Percentiles rank a stretch among this genome's conserved stretches.
Evolutionary conservation across 2,113 vertebrate genomes (phyloP).

Genomic region (Chionis minor): DNA sequence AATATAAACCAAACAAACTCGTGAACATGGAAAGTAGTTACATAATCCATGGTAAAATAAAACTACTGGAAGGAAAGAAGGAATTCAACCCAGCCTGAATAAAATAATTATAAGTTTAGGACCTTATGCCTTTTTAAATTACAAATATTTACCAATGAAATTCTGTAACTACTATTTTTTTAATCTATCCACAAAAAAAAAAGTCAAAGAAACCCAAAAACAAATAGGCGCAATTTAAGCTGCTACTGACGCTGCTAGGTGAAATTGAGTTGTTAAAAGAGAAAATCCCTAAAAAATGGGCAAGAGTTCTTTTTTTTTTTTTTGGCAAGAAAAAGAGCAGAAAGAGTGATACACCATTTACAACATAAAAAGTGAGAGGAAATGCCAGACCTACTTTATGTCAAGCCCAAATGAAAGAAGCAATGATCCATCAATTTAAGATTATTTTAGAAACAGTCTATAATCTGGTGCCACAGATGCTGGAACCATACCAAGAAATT

Average conservation of each 20-base stretch:
- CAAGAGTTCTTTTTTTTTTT: slow-evolving; percentile 37
- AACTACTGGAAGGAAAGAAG: not conserved
- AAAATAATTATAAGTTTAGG: slow-evolving; percentile 44
- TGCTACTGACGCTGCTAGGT: slow-evolving; percentile 5
- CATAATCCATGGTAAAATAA: not conserved
- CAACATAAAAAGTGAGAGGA: slow-evolving; percentile 53
- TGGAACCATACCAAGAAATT: slow-evolving; percentile 45
- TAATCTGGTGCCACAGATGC: slow-evolving; percentile 52
- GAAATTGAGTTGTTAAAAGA: slow-evolving; percentile 53
- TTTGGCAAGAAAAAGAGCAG: slow-evolving; percentile 42
- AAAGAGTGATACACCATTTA: slow-evolving; percentile 46
- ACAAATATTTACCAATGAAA: slow-evolving; percentile 14
- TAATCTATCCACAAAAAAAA: not conserved
- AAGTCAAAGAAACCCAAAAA: not conserved
- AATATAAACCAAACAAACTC: not conserved
- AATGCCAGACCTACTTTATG: slow-evolving; percentile 63
- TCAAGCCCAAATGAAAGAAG: slow-evolving; percentile 56
- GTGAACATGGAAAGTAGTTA: not conserved
- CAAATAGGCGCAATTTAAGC: not conserved
- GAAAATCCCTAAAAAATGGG: slow-evolving; percentile 15
- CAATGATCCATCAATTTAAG: slow-evolving; percentile 70
- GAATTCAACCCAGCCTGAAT: not conserved
- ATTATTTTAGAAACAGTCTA: slow-evolving; percentile 67
- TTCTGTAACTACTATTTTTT: not conserved
- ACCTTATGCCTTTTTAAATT: not conserved